Conservation (phyloP, 2,797 vertebrate species). For the Allobates femoralis region DNA sequence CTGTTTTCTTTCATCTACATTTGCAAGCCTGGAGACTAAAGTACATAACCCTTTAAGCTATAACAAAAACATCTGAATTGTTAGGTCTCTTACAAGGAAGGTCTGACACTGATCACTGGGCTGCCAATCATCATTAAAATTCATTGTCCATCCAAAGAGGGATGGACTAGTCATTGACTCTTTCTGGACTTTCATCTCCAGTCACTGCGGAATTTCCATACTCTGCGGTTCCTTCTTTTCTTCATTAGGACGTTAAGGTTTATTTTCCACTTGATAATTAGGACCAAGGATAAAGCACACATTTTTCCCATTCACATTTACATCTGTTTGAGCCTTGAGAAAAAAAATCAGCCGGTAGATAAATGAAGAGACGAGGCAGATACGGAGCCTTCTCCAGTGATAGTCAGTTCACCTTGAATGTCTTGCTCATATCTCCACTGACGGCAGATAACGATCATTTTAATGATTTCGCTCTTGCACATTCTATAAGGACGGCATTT, state of each 20-base stretch:
- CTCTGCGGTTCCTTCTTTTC: not conserved
- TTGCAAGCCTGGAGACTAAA: no score
- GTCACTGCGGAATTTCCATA: not conserved
- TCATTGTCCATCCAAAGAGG: not conserved
- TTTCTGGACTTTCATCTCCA: not conserved
- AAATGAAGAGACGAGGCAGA: not conserved
- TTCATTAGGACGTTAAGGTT: not conserved
- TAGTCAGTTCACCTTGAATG: constrained; percentile 10
- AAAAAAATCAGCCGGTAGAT: not conserved
- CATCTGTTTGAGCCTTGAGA: not conserved
- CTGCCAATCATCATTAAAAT: not conserved
- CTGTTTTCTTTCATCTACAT: no score
- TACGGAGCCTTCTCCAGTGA: not conserved
- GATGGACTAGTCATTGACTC: no score
- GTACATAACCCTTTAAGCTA: no score
- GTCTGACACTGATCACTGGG: not conserved
- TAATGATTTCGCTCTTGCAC: constrained; percentile 1
- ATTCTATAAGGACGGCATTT: not conserved
- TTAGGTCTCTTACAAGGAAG: no score
- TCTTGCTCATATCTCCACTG: constrained; percentile 19
- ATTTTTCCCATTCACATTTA: not conserved
- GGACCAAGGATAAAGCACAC: not conserved
- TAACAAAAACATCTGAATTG: no score
- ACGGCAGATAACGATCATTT: constrained; percentile 17
- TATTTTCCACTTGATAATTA: not conserved